Conservation (phyloP, 37 sponge, comb jelly and placozoan species). For the Cladorhizidae sp. region DNA sequence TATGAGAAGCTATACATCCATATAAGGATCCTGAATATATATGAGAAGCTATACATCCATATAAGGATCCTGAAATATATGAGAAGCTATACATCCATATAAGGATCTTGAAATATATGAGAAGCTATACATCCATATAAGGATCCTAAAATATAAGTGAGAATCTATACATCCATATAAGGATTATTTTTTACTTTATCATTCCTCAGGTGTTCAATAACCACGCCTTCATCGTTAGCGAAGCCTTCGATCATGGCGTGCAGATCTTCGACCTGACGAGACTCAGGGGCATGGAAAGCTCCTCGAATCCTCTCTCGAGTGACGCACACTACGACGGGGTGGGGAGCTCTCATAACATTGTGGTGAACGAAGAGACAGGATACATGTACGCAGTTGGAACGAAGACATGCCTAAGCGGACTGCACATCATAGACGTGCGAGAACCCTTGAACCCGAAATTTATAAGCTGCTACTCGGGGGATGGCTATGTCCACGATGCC, state of each 20-base stretch:
- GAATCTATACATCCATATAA: background rate
- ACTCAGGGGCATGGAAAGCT: conserved; percentile 19
- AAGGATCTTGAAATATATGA: too few species aligned
- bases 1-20: too few species aligned
- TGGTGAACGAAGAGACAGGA: conserved; percentile 67
- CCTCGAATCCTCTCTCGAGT: conserved; percentile 3
- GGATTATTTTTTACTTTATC: background rate
- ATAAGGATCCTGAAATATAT: too few species aligned
- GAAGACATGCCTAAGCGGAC: conserved; percentile 59
- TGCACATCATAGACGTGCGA: conserved; percentile 61
- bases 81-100: too few species aligned
- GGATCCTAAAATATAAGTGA: too few species aligned
- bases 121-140: too few species aligned
- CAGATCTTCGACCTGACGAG: conserved; percentile 63
- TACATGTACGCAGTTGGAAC: conserved; percentile 71
- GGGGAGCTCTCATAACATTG: conserved; percentile 67
- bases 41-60: too few species aligned
- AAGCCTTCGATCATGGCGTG: conserved; percentile 67
- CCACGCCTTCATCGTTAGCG: conserved; percentile 78
- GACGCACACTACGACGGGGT: conserved; percentile 41
- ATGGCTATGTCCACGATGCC: conserved; percentile 82
- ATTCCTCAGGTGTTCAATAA: conserved; percentile 48
- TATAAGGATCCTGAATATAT: too few species aligned
- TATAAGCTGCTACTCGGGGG: conserved; percentile 54
- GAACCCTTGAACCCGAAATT: conserved; percentile 53